These are phyloP conservation scores for Zingel zingel DNA, from an alignment of 2,113 vertebrate genomes.

Conservation along the genomic window DNA sequence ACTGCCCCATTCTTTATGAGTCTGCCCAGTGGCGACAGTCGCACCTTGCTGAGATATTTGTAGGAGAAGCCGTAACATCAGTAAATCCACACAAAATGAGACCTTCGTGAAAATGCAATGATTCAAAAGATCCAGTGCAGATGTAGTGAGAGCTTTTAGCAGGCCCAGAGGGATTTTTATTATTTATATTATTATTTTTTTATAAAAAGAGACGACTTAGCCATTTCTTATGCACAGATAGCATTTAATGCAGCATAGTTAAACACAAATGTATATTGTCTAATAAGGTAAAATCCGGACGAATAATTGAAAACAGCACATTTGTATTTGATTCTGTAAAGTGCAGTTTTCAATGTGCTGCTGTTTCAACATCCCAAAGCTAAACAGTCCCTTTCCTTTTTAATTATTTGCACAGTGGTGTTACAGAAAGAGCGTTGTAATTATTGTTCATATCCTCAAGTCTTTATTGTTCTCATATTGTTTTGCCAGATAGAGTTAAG, in stretches of 20 bases:
- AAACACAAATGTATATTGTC: neutral
- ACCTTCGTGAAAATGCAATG: slow-evolving; percentile 77
- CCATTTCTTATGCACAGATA: neutral
- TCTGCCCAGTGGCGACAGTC: slow-evolving; percentile 70
- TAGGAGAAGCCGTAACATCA: slow-evolving; percentile 70
- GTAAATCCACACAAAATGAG: slow-evolving; percentile 75
- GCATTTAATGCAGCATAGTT: neutral
- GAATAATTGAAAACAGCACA: neutral
- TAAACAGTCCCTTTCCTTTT: neutral
- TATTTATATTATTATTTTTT: too few relatives aligned
- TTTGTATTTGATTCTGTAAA: neutral
- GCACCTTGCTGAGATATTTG: slow-evolving; percentile 75
- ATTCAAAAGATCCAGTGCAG: slow-evolving; percentile 59
- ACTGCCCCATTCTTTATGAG: slow-evolving; percentile 67
- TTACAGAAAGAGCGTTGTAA: slow-evolving; percentile 17
- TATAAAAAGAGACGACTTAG: neutral
- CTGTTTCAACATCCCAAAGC: neutral
- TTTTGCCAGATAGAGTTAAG: slow-evolving; percentile 59
- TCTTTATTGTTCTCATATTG: slow-evolving; percentile 49
- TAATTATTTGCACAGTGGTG: slow-evolving; percentile 29
- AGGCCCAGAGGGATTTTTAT: slow-evolving; percentile 19
- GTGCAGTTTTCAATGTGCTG: neutral
- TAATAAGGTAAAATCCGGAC: neutral
- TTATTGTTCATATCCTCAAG: slow-evolving; percentile 43
- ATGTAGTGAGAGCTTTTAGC: slow-evolving; percentile 56